A percentile compares a stretch with the other conserved stretches of the same genome.
phyloP scores from a whole-genome alignment of 1,140 invertebrate genomes.

The Eumaeus atala region DNA sequence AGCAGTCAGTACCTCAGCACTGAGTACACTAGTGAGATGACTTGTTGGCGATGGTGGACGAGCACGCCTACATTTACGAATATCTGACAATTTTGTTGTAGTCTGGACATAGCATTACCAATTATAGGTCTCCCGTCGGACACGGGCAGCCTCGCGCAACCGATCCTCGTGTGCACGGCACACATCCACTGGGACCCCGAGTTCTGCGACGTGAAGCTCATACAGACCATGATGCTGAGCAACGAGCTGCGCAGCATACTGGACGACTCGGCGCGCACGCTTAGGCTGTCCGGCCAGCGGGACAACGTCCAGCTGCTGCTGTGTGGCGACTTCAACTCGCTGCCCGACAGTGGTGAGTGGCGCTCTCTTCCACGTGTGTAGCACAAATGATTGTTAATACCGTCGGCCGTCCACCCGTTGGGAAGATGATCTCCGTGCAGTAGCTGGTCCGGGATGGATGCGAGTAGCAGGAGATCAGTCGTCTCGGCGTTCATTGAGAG shows the following conservation, averaged over 20 bases:
- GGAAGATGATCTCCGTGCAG: too few species aligned
- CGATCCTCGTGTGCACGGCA: slow-evolving; percentile 95
- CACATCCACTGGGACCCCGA: slow-evolving; percentile 99
- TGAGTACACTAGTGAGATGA: too few species aligned
- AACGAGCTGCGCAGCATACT: slow-evolving; percentile 91
- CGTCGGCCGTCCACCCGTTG: too few species aligned
- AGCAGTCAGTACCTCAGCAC: too few species aligned
- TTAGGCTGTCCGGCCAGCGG: slow-evolving; percentile 75
- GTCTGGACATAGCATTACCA: too few species aligned
- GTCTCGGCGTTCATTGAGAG: too few species aligned
- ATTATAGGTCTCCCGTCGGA: slow-evolving; percentile 81
- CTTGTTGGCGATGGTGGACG: too few species aligned
- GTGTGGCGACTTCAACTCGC: slow-evolving; percentile 98
- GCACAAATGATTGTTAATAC: not conserved
- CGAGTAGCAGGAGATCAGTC: too few species aligned
- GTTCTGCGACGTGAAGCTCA: slow-evolving; percentile 99
- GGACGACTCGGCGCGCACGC: slow-evolving; percentile 82
- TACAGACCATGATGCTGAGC: slow-evolving; percentile 99
- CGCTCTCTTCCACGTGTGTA: too few species aligned
- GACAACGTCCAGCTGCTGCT: slow-evolving; percentile 94
- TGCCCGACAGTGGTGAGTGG: slow-evolving; percentile 94
- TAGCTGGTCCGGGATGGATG: too few species aligned
- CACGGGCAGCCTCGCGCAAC: slow-evolving; percentile 84
- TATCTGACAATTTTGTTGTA: too few species aligned
- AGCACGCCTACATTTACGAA: too few species aligned